Conservation (phyloP, 2,888 invertebrate genomes). For the Drosophila paramelanica region DNA sequence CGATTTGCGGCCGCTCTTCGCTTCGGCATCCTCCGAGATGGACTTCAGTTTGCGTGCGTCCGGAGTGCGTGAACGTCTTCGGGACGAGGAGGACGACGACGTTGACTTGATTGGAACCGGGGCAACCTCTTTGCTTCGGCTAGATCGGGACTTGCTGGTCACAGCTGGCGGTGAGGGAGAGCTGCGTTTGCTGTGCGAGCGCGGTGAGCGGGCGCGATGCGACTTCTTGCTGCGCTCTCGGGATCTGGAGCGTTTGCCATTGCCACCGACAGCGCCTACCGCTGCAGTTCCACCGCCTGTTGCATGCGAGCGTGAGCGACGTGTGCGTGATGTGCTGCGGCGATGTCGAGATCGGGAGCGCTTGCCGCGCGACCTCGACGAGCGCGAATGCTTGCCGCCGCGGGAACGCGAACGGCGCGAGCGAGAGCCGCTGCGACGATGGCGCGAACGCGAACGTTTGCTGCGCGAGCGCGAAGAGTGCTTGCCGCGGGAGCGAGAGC, state of each 20-base stretch:
- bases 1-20: constrained; percentile 84
- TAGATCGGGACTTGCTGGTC: constrained; percentile 69
- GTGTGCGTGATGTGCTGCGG: constrained; percentile 81
- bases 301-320: constrained; percentile 71
- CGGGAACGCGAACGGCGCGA: constrained; percentile 84
- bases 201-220: constrained; percentile 85
- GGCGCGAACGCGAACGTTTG: constrained; percentile 86
- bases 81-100: constrained; percentile 75
- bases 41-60: constrained; percentile 83
- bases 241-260: constrained; percentile 85
- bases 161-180: constrained; percentile 84
- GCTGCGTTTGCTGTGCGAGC: constrained; percentile 84
- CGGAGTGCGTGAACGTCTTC: constrained; percentile 83
- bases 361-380: constrained; percentile 84
- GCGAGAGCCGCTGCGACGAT: constrained; percentile 84
- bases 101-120: constrained; percentile 55
- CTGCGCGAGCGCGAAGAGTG: constrained; percentile 82
- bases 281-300: constrained; percentile 17
- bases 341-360: constrained; percentile 86
- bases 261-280: constrained; percentile 50
- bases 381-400: constrained; percentile 84
- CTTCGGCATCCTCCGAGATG: constrained; percentile 80
- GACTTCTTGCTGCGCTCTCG: constrained; percentile 88
- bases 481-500: constrained; percentile 86
- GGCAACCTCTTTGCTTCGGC: constrained; percentile 82